Conservation (phyloP, 2,113 vertebrate species). For the Turnix velox region DNA sequence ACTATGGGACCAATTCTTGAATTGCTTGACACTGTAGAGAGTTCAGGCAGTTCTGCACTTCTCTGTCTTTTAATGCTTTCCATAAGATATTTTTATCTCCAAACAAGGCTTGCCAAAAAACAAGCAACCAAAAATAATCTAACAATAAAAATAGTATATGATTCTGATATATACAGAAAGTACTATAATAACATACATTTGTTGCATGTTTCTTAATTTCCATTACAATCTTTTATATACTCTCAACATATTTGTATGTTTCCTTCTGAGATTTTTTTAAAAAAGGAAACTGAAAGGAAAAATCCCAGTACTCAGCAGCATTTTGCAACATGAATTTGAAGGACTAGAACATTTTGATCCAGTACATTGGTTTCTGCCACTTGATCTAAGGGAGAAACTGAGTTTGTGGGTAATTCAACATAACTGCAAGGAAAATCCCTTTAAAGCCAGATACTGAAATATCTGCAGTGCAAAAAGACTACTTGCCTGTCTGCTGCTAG, state of each 20-base stretch:
- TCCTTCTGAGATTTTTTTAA: not conserved
- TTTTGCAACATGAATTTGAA: conserved; percentile 13
- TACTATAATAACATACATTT: not conserved
- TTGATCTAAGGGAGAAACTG: not conserved
- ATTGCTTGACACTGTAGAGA: not conserved
- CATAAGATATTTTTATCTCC: not conserved
- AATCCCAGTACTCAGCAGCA: not conserved
- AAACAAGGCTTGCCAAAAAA: not conserved
- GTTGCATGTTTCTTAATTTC: not conserved
- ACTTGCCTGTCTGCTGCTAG: not conserved
- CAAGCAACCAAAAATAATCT: not conserved
- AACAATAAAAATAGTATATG: not conserved
- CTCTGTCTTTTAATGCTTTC: not conserved
- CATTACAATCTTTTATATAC: not conserved
- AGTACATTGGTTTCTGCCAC: conserved; percentile 9
- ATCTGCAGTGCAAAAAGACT: not conserved
- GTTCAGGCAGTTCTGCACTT: not conserved
- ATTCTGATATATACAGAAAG: not conserved
- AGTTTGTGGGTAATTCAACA: not conserved
- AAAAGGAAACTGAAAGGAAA: not conserved
- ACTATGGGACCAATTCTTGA: not conserved
- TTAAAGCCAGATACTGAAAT: not conserved
- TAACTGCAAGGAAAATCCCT: conserved; percentile 23
- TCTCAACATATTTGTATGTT: not conserved
- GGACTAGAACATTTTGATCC: not conserved